phyloP scores from a whole-genome alignment of 1,140 invertebrate genomes.

The Neodiprion lecontei region DNA sequence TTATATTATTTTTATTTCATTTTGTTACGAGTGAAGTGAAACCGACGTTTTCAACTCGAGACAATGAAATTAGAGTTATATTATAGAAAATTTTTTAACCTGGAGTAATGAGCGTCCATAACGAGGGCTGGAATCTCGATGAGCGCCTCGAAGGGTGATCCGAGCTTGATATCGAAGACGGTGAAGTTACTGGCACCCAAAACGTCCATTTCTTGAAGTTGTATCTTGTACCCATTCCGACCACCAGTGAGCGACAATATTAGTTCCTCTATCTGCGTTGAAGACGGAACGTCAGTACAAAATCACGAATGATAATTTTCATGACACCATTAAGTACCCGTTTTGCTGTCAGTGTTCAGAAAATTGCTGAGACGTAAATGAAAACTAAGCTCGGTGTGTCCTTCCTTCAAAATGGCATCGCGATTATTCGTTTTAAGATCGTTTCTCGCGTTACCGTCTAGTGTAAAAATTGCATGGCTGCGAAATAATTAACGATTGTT shows the following conservation, averaged over 20 bases:
- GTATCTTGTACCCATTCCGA: constrained; percentile 74
- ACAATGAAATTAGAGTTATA: too few species aligned
- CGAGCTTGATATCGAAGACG: constrained; percentile 69
- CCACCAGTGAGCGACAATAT: constrained; percentile 73
- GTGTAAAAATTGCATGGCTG: too few species aligned
- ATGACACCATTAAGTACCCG: background rate
- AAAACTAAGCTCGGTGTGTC: too few species aligned
- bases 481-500: too few species aligned
- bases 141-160: constrained; percentile 70
- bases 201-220: constrained; percentile 71
- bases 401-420: too few species aligned
- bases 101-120: constrained; percentile 74
- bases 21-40: too few species aligned
- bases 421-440: too few species aligned
- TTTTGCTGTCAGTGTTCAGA: background rate
- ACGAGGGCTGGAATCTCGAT: constrained; percentile 72
- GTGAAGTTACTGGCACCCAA: constrained; percentile 75
- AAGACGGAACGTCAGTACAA: too few species aligned
- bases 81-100: constrained; percentile 36
- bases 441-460: too few species aligned
- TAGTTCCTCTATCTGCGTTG: constrained; percentile 69
- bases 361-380: too few species aligned
- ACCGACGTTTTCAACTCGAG: too few species aligned
- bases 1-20: too few species aligned
- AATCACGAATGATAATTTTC: background rate